Conservation (phyloP, 2,113 vertebrate species). For the Scatophagus argus region DNA sequence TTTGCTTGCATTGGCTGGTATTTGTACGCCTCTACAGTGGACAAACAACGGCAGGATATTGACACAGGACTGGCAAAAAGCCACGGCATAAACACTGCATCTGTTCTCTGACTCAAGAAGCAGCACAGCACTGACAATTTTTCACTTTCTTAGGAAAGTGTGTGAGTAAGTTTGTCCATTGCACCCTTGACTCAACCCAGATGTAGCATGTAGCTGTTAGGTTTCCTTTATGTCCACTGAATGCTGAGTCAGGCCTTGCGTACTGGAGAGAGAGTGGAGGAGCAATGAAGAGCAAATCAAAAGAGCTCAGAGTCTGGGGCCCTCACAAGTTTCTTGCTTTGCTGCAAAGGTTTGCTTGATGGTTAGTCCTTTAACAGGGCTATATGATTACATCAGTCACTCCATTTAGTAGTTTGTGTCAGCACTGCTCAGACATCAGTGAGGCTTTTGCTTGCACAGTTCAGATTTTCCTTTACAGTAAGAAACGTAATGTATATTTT, state of each 20-base stretch:
- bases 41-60: constrained; percentile 75
- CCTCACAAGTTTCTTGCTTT: constrained; percentile 8
- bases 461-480: background rate
- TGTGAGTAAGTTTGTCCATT: constrained; percentile 58
- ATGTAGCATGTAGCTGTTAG: constrained; percentile 60
- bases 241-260: constrained; percentile 1
- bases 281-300: background rate
- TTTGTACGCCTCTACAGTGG: constrained; percentile 51
- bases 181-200: constrained; percentile 41
- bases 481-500: background rate
- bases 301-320: constrained; percentile 25
- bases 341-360: background rate
- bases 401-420: background rate
- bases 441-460: background rate
- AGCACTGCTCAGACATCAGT: background rate
- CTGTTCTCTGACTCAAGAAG: constrained; percentile 61
- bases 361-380: constrained; percentile 2
- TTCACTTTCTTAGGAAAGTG: constrained; percentile 58
- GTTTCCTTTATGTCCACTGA: constrained; percentile 21
- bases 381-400: background rate
- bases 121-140: constrained; percentile 41
- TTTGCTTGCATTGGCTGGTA: constrained; percentile 59
- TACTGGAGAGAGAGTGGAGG: background rate
- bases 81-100: constrained; percentile 69
- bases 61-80: constrained; percentile 54